Evolutionary conservation across 64 coral and sea anemone genomes (phyloP), one percentile per base, ranked within the genome.

Genomic region (Cladopsammia gracilis): DNA sequence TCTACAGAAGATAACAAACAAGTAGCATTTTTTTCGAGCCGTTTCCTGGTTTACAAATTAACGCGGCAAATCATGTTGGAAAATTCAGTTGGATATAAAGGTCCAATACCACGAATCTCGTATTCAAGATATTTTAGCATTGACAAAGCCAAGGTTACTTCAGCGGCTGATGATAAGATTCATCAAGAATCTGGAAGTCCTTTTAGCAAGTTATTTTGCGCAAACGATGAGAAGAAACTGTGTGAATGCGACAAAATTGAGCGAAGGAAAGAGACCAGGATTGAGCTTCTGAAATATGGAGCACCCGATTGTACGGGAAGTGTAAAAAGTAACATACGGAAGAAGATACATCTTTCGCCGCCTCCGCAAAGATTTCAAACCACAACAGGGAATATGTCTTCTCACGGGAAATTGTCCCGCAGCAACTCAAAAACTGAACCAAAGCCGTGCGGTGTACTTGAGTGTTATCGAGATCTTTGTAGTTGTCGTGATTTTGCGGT

Each of bases 111-210:
- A 10, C 80, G 59, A 1, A 84, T 67, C 16, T 67, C 80, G 48
- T 84, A 84, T 67, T 84, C 80, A 50, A 66, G 80, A 10, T 50
- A 84, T 84, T 67, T 84, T 66, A 67, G 44, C 20, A 12, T 46
- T 20, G 61, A 67, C 62, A 67, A 84, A 60, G 44, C 49, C 9
- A 49, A 51, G 3, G 10, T 51, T 49, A 20, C 45, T 14, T 67
- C 26, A 51, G 62, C 1, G 20, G 15, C 72, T 49, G 44, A 51
- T 68, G 42, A 22, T 19, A 67, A 84, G 46, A 67, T 24, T 4
- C 62, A 5, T 6, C 16, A 68, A 84, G n/a, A 84, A 50, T 10
- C 80, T 11, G 34, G n/a, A 82, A 46, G 58, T 15, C 8, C 7
- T 68, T 67, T 47, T n/a, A 25, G 8, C 8, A 66, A 68, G 8